Conservation (phyloP, 2,888 invertebrate species). For the Auanema sp. region DNA sequence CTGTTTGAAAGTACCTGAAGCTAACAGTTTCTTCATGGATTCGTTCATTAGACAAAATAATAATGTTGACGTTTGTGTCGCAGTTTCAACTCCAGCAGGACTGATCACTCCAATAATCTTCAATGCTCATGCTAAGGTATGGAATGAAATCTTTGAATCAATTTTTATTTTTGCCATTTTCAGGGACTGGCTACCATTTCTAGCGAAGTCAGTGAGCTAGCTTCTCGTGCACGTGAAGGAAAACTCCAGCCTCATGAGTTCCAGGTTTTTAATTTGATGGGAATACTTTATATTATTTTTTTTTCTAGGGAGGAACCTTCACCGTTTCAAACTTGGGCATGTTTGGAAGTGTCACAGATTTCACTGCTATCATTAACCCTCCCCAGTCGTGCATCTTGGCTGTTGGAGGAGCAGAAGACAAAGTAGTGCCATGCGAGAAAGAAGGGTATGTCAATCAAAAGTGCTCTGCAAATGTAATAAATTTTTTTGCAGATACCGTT, state of each 20-base stretch:
- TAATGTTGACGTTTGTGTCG: conserved; percentile 88
- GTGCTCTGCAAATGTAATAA: neutral
- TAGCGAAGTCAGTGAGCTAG: conserved; percentile 51
- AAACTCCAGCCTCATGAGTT: conserved; percentile 75
- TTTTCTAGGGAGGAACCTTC: conserved; percentile 68
- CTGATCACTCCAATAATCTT: conserved; percentile 93
- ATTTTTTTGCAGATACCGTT: conserved; percentile 43
- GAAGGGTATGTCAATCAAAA: conserved; percentile 39
- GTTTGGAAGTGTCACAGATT: conserved; percentile 71
- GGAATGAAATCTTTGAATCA: too few relatives aligned
- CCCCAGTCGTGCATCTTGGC: conserved; percentile 76
- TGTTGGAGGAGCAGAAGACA: conserved; percentile 67
- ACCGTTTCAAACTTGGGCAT: conserved; percentile 75
- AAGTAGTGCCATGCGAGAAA: conserved; percentile 53
- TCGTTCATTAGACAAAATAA: conserved; percentile 70
- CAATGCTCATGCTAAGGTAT: conserved; percentile 67
- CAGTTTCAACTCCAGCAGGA: conserved; percentile 91
- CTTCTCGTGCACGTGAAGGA: conserved; percentile 66
- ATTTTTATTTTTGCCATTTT: neutral
- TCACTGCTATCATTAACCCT: conserved; percentile 75
- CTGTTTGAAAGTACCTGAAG: conserved; percentile 68
- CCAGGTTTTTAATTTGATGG: conserved; percentile 39
- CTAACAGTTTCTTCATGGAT: conserved; percentile 94
- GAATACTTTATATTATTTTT: neutral
- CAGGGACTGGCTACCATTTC: conserved; percentile 58